phyloP scores from a whole-genome alignment of 1,140 invertebrate genomes.

The Drosophila tristis region DNA sequence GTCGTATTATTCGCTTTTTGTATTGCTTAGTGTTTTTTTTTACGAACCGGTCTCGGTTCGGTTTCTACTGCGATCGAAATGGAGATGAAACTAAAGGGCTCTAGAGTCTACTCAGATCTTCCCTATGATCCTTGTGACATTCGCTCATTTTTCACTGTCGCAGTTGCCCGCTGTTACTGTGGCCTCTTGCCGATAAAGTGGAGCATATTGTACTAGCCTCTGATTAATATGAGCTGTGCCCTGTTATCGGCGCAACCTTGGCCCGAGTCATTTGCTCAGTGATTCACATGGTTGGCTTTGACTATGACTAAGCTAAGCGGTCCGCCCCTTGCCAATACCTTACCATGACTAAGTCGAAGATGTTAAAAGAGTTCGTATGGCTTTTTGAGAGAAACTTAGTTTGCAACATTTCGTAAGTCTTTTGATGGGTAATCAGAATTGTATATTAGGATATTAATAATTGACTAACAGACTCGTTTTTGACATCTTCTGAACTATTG shows the following conservation, averaged over 20 bases:
- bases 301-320: slow-evolving; percentile 35
- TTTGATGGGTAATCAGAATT: no score
- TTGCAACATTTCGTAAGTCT: no score
- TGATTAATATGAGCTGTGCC: slow-evolving; percentile 53
- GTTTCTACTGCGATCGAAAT: slow-evolving; percentile 29
- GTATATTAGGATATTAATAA: no score
- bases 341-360: slow-evolving; percentile 45
- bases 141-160: slow-evolving; percentile 56
- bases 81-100: slow-evolving; percentile 13
- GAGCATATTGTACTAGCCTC: slow-evolving; percentile 47
- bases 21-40: slow-evolving; percentile 20
- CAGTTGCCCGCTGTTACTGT: not conserved
- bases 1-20: not conserved
- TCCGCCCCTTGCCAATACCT: no score
- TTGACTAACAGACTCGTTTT: no score
- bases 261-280: slow-evolving; percentile 50
- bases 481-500: not conserved
- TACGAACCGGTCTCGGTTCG: slow-evolving; percentile 43
- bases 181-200: slow-evolving; percentile 49
- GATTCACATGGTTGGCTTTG: slow-evolving; percentile 49
- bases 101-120: slow-evolving; percentile 3
- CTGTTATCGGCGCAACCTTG: slow-evolving; percentile 54
- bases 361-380: not conserved
- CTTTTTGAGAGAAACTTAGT: no score
- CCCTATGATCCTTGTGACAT: slow-evolving; percentile 50